Evolutionary conservation across 2,888 invertebrate genomes (phyloP), one percentile per base, ranked within the genome.

Genomic region (Cancer borealis): DNA sequence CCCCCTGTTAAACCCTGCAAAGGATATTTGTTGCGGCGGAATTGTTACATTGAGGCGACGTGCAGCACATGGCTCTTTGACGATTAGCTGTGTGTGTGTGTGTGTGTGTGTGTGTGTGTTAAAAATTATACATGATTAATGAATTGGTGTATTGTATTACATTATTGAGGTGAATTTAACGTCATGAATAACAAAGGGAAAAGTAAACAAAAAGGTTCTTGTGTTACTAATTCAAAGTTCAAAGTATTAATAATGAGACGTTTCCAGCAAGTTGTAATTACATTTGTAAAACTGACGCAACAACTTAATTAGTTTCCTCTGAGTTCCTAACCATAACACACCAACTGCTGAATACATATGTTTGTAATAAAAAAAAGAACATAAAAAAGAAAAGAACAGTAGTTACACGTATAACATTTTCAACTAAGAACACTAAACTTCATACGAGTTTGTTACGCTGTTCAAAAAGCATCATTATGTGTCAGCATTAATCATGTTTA

Each of bases 211-310:
- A 84, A 39, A 84, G 39, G n/a, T 39, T 30, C 14, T n/a, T 10
- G 84, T 39, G 30, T 84, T 84, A 84, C 84, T 84, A 30, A 84
- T 84, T 84, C 8, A 39, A 84, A 84, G 84, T 84, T 84, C 84
- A 84, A 84, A 84, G 84, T 84, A 84, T 39, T 84, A 30, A 30
- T 84, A 84, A 84, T 84, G 84, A 84, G 84, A 14, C 39, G 39
- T 84, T 84, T 84, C 30, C 84, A 84, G 30, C 84, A 84, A 84
- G 39, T 84, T 84, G 4, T 39, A 84, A 84, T 84, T 84, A 84
- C 39, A 39, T 84, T 84, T 84, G 84, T 39, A 84, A 84, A 84
- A 84, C 39, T 30, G 39, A 3, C 39, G 84, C 84, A 84, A 84
- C 39, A 39, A 84, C 39, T 14, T 30, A 84, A 84, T 84, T 84